Base-by-base conservation (phyloP, 2,888 invertebrate species). In the Liposcelis brunnea region DNA sequence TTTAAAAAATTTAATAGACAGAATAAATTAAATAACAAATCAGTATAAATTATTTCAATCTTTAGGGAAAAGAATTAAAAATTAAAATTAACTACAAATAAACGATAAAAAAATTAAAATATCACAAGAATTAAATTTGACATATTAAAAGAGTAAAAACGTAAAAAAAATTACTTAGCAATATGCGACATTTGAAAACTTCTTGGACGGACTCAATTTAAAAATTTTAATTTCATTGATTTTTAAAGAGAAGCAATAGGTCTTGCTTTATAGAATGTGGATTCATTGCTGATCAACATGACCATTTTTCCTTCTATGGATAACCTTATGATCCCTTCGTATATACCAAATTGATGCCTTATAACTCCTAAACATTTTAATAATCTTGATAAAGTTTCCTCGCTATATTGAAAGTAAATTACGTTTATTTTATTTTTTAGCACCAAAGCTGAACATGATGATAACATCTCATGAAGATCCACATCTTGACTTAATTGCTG, bases 401-500 rank as follows among this genome's bases (percentile, higher is more conserved):
- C 19, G 21, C 16, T 18, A 18, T 40, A 16, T 40, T 40, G 16
- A 21, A 18, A 40, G 21, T 40, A 40, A 6, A 40, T 19, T 4
- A 40, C 40, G 21, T 40, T 19, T 16, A 16, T 40, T 40, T 21
- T 19, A 7, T 11, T 19, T 40, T 40, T 21, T 3, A 40, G 19
- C 4, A 19, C 12, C 11, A 4, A 7, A 6, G 15, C 7, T 18
- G 15, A 19, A 11, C 40, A 40, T 16, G 7, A 6, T 19, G 3
- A 10, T 19, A 40, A 40, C 12, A 40, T 6, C 16, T 19, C n/a
- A 18, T 14, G n/a, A 12, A 40, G 12, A 40, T 14, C n/a, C 6
- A 40, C 21, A 21, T 14, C n/a, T 14, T 14, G 15, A 40, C 56
- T 56, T 11, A 47, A 45, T 26, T 53, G 52, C 11, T 53, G 46